Evolutionary conservation across 2,888 invertebrate species (phyloP), one percentile per base, ranked within the genome.

Genomic region (Helicoverpa assulta): DNA sequence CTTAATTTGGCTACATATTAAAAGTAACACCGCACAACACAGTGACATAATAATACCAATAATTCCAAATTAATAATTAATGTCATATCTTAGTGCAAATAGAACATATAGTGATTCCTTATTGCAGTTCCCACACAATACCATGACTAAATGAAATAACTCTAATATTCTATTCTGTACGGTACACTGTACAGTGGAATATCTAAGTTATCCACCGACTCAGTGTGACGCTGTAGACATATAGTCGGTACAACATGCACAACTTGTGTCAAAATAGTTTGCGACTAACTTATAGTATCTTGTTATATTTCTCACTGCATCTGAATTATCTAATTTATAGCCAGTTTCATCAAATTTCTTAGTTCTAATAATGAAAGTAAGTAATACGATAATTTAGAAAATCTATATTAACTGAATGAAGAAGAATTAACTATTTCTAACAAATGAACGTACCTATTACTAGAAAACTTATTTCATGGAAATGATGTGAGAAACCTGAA

Each of bases 191-290:
- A 37, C 18, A 63, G 51, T 33, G 52, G 55, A 21, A 63, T 51
- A 62, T n/a, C 29, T 19, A 47, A 63, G 70, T 63, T 63, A 64
- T 10, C 47, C 51, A 10, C 52, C 33, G 59, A 56, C 52, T 70
- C 59, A 12, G 33, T 12, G 55, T 18, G 50, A 55, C 70, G 19
- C 43, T 43, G 73, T 12, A 5, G 55, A 65, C 18, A 65, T 73
- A 73, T 56, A 52, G 65, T 26, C 3, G 33, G 14, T 37, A 33
- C 29, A 65, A 73, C 66, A 26, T 37, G 66, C 19, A 37, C 73
- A 56, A 70, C 8, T 73, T 70, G 53, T 43, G 19, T 51, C 19
- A n/a, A 53, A 52, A 52, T 29, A 21, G n/a, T 47, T 50, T 4
- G 37, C 26, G 26, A 16, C 8, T 52, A 18, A n/a, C 18, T 8